phyloP scores from a whole-genome alignment of 2,113 vertebrate species.

The Mormyrus lacerda region DNA sequence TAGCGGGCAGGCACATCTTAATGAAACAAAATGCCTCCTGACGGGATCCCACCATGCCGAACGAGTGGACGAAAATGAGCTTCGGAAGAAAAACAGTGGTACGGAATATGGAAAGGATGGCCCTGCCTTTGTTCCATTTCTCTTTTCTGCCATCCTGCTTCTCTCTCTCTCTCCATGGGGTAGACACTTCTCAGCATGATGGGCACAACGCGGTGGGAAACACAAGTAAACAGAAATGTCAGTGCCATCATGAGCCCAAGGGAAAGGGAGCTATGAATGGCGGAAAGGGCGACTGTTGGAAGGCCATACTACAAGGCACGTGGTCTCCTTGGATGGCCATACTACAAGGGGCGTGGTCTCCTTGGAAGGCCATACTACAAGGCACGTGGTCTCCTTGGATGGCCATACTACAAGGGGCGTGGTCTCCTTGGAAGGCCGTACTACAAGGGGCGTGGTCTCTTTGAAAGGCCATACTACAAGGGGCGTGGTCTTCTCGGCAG shows the following conservation, averaged over 20 bases:
- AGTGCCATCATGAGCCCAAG: not conserved
- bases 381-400: no score
- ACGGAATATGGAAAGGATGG: not conserved
- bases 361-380: no score
- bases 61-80: not conserved
- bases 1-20: not conserved
- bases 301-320: not conserved
- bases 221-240: not conserved
- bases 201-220: no score
- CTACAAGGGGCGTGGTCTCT: no score
- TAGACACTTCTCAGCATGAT: not conserved
- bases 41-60: not conserved
- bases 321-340: no score
- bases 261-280: not conserved
- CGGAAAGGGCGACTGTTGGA: not conserved
- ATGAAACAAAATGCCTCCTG: constrained; percentile 19
- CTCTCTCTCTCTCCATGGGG: not conserved
- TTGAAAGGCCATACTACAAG: no score
- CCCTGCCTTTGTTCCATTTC: not conserved
- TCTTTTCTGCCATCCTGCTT: not conserved
- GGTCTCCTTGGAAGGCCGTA: not conserved
- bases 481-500: no score
- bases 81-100: not conserved
- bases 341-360: not conserved
- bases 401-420: no score